Percentiles rank a stretch among this genome's conserved stretches.
Evolutionary conservation across 2,888 invertebrate genomes (phyloP).

Genomic region (Epinotia demarniana): DNA sequence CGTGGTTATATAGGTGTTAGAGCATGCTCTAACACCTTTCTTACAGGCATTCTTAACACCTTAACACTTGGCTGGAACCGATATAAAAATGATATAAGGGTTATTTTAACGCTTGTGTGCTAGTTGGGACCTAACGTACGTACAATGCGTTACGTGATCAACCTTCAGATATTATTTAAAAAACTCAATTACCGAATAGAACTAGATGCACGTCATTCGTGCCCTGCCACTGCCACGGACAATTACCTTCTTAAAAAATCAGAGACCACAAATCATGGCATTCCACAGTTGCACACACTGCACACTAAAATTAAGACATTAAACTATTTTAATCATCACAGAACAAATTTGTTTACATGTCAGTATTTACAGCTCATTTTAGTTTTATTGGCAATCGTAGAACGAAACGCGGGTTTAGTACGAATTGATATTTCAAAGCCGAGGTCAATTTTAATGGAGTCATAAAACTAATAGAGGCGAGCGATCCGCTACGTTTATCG

Average conservation of each 20-base stretch:
- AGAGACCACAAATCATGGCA: constrained; percentile 16
- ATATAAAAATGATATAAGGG: too few species aligned
- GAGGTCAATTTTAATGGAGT: constrained; percentile 38
- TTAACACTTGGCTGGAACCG: too few species aligned
- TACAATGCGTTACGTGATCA: too few species aligned
- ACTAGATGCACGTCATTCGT: too few species aligned
- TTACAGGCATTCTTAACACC: too few species aligned
- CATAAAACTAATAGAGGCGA: constrained; percentile 38
- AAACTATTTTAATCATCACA: constrained; percentile 43
- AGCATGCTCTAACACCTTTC: too few species aligned
- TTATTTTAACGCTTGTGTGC: too few species aligned
- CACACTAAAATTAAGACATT: constrained; percentile 45
- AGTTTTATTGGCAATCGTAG: constrained; percentile 37
- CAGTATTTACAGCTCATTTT: constrained; percentile 37
- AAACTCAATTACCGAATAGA: too few species aligned
- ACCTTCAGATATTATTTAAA: too few species aligned
- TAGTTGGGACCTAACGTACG: too few species aligned
- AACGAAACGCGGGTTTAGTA: constrained; percentile 20
- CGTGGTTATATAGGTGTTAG: too few species aligned
- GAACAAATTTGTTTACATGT: constrained; percentile 35
- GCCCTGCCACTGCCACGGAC: not conserved
- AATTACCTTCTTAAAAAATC: not conserved
- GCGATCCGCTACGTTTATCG: constrained; percentile 33
- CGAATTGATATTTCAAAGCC: constrained; percentile 44
- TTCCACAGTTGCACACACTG: not conserved